These are phyloP conservation scores for Caenorhabditis sulstoni DNA, from an alignment of 2,888 invertebrate species.

Conservation along the genomic window DNA sequence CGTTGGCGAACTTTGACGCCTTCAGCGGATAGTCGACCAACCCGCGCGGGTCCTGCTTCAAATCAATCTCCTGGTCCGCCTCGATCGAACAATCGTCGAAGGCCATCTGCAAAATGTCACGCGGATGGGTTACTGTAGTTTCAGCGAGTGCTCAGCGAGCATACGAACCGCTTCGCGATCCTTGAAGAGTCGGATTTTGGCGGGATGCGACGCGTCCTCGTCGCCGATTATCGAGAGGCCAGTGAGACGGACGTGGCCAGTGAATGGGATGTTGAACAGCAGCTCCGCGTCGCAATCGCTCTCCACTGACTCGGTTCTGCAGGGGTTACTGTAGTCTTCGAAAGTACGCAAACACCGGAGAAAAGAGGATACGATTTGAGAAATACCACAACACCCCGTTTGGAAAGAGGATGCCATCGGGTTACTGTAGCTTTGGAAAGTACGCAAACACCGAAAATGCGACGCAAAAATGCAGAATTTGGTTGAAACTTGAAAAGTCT, in stretches of 20 bases:
- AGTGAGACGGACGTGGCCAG: slow-evolving; percentile 92
- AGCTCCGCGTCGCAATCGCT: slow-evolving; percentile 97
- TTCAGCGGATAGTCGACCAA: slow-evolving; percentile 77
- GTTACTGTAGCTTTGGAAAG: no score
- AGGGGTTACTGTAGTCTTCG: no score
- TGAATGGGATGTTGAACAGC: slow-evolving; percentile 96
- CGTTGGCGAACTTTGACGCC: slow-evolving; percentile 92
- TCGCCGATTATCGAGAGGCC: slow-evolving; percentile 94
- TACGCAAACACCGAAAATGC: no score
- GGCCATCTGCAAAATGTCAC: slow-evolving; percentile 89
- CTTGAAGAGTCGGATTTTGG: slow-evolving; percentile 88
- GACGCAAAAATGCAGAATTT: no score
- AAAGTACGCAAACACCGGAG: no score
- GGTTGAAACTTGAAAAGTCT: no score
- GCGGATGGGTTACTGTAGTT: no score
- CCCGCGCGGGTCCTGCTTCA: slow-evolving; percentile 74
- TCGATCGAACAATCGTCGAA: slow-evolving; percentile 89
- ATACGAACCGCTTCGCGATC: slow-evolving; percentile 74
- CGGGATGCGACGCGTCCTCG: slow-evolving; percentile 88
- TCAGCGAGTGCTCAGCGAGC: no score
- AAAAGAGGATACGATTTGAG: no score
- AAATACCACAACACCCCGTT: no score
- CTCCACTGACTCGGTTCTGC: slow-evolving; percentile 85
- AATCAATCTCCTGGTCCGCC: slow-evolving; percentile 77
- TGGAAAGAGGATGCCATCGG: no score